Evolutionary conservation across 92 coral and sea anemone species (phyloP), one percentile per base, ranked within the genome.

Genomic region (Umimayanthus kanabou): DNA sequence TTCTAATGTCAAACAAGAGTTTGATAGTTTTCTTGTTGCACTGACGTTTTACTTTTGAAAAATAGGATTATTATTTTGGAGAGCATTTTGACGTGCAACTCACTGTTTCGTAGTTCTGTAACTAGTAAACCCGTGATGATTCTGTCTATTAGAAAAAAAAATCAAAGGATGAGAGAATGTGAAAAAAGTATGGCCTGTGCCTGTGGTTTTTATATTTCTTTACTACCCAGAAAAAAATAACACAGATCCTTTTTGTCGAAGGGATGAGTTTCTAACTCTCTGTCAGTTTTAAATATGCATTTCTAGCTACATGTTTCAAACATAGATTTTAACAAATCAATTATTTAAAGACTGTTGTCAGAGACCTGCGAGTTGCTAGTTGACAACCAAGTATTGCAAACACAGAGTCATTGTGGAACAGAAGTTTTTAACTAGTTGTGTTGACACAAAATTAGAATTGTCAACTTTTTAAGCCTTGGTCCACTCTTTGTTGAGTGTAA

Each of bases 321-420:
- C 61, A 61, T 23, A 61, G 26, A 13, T 9, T 23, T 67, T 33
- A 22, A 73, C 83, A 85, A 73, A 84, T 89, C 67, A 91, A 87
- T 93, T 82, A 91, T 90, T 91, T 61, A 80, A 87, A 77, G 40
- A 18, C 47, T 64, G 39, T 33, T 75, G 69, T 5, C 25, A 61
- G 20, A 22, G 76, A 77, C 58, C 74, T 37, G n/a, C 23, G 43
- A 43, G 42, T 71, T 80, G 85, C 76, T 85, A 84, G 85, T 87
- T 93, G 89, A 94, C 93, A 91, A 91, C 96, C 80, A 77, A 81
- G 88, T 55, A 76, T 61, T 93, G 94, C 87, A 89, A 91, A 91
- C 87, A 88, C 7, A 69, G 42, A 82, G 55, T 73, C 9, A 23
- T 81, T 39, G 43, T 2, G 71, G 10, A 66, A 65, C 76, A 65